Evolutionary conservation across 2,113 vertebrate species (phyloP), one percentile per base, ranked within the genome.

Genomic region (Callipepla squamata): DNA sequence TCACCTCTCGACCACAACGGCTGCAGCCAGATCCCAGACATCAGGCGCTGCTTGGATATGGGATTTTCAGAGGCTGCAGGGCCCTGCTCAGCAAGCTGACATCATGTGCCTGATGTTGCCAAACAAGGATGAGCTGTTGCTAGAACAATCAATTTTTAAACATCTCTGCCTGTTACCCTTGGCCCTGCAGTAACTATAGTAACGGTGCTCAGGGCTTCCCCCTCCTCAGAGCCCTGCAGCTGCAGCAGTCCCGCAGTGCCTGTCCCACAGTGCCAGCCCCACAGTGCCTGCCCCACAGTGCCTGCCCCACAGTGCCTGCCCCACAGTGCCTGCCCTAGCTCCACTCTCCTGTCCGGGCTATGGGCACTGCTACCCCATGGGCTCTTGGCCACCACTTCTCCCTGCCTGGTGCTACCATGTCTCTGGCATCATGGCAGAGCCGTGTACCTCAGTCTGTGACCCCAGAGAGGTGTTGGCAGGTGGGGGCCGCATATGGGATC

Each of bases 151-250:
- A 95, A 87, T 92, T 95, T 90, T 88, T 92, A 93, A 95, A 81
- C 61, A 58, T 61, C 90, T 81, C 79, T 80, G 85, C 53, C 90
- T 87, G 72, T 94, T 95, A 70, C 85, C 73, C 73, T 81, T 85
- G 82, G 90, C 78, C 87, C 68, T 50, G 83, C 87, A 85, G 97
- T 98, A 96, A 85, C 97, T 95, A 97, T 97, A 93, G 97, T 66
- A 97, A 98, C 94, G 3, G 50, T n/a, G 85, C 89, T 94, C 80
- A 0, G 22, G 95, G 89, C 82, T 94, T 65, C 81, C 88, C 94
- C 89, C 65, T 84, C 78, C 94, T 77, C 92, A 92, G 86, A 87
- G 93, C 18, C 5, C 44, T 20, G 23, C 73, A 65, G 93, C 84
- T 51, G 68, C 80, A 57, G 16, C 55, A 58, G 55, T 32, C 55